Conservation (phyloP, 1,140 invertebrate genomes). For the Hyles euphorbiae region DNA sequence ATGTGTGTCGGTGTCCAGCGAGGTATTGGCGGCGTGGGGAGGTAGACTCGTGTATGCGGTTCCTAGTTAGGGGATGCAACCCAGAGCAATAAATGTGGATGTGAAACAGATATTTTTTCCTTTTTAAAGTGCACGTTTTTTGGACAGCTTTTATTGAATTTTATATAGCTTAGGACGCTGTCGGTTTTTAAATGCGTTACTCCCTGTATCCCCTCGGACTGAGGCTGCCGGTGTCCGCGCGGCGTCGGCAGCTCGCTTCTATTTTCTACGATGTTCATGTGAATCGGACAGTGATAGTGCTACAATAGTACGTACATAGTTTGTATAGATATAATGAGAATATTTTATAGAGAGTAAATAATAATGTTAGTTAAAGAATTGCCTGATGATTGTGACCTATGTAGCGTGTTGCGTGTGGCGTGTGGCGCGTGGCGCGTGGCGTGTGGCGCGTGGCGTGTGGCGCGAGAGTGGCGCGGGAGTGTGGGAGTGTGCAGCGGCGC, state of each 20-base stretch:
- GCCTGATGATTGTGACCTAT: conserved; percentile 68
- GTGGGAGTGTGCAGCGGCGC: no score
- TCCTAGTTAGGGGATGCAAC: conserved; percentile 39
- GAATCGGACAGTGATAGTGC: conserved; percentile 57
- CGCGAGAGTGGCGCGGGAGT: conserved; percentile 11
- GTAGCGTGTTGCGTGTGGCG: conserved; percentile 54
- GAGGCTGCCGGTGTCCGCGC: neutral
- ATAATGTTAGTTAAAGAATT: conserved; percentile 36
- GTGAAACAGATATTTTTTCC: conserved; percentile 30
- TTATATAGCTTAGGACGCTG: neutral
- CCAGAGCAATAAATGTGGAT: conserved; percentile 68
- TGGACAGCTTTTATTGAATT: conserved; percentile 6
- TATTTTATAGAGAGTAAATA: conserved; percentile 38
- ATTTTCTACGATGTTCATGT: neutral
- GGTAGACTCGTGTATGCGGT: conserved; percentile 19
- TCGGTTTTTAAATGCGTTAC: neutral
- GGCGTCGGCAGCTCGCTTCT: neutral
- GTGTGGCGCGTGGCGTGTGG: conserved; percentile 28
- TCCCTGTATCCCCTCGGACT: neutral
- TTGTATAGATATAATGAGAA: conserved; percentile 48
- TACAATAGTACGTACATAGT: conserved; percentile 59
- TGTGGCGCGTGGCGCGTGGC: conserved; percentile 30
- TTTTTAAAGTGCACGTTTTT: conserved; percentile 5
- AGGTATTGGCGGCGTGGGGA: conserved; percentile 3
- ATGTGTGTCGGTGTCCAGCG: neutral